Evolutionary conservation across 2,113 vertebrate species (phyloP).

Genomic region (Neodontobutis hainanensis): DNA sequence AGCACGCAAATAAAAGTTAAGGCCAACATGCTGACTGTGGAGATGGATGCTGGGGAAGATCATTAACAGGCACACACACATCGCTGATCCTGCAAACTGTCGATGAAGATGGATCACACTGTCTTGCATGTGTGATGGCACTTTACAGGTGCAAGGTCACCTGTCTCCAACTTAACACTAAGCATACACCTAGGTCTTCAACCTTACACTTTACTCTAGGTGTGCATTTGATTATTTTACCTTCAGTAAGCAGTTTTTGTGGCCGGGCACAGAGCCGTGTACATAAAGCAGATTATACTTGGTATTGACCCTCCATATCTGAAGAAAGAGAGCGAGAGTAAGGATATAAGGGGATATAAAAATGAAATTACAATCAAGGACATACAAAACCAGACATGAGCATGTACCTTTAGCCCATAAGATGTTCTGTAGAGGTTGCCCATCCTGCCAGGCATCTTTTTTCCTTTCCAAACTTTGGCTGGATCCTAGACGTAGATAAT

Average conservation of each 20-base stretch:
- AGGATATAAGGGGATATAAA: conserved; percentile 28
- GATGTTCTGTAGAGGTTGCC: conserved; percentile 85
- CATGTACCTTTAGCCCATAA: conserved; percentile 86
- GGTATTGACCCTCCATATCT: conserved; percentile 97
- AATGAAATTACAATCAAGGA: conserved; percentile 31
- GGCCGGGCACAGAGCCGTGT: conserved; percentile 91
- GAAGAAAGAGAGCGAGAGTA: conserved; percentile 23
- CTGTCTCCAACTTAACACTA: conserved; percentile 26
- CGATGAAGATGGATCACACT: conserved; percentile 59
- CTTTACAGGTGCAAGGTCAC: conserved; percentile 67
- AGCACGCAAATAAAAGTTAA: conserved; percentile 5
- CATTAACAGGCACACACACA: conserved; percentile 37
- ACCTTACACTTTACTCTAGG: conserved; percentile 19
- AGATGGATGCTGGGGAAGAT: conserved; percentile 59
- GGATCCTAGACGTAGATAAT: conserved; percentile 79
- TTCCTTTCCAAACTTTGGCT: conserved; percentile 90
- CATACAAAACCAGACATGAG: neutral
- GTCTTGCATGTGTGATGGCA: conserved; percentile 43
- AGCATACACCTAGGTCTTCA: conserved; percentile 38
- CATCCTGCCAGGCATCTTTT: conserved; percentile 94
- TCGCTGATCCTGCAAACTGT: conserved; percentile 60
- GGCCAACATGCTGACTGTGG: conserved; percentile 36
- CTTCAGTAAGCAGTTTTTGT: conserved; percentile 93
- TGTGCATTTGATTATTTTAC: conserved; percentile 73
- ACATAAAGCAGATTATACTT: conserved; percentile 91